These are phyloP conservation scores for Anolis carolinensis DNA, from an alignment of 2,113 vertebrate genomes.

Conservation along the genomic window DNA sequence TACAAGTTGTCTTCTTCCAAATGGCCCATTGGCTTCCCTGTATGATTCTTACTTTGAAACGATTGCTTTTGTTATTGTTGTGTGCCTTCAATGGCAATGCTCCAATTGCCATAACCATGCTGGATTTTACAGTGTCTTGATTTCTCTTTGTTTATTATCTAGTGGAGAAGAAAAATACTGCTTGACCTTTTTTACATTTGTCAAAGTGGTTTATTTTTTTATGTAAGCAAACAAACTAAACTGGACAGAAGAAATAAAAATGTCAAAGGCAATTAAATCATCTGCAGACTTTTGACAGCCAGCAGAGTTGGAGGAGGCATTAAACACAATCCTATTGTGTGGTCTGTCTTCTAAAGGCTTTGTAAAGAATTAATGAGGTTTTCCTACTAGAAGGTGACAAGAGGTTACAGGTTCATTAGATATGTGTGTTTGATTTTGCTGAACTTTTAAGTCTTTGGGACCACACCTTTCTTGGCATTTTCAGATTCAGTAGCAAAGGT, in stretches of 20 bases:
- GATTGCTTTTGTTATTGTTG: too few species aligned
- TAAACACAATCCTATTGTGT: constrained; percentile 7
- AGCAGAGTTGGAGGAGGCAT: constrained; percentile 23
- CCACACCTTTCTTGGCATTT: background rate
- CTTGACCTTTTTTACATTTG: constrained; percentile 25
- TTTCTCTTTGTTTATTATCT: constrained; percentile 32
- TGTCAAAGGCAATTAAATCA: constrained; percentile 39
- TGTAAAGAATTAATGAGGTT: constrained; percentile 44
- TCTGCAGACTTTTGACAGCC: constrained; percentile 31
- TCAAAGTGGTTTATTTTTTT: background rate
- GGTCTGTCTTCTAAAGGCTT: constrained; percentile 39
- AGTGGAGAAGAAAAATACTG: background rate
- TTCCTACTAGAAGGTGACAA: constrained; percentile 24
- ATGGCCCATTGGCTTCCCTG: too few species aligned
- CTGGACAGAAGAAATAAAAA: constrained; percentile 35
- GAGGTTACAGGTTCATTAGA: constrained; percentile 33
- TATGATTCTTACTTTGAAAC: too few species aligned
- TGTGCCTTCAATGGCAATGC: too few species aligned
- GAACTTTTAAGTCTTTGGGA: constrained; percentile 18
- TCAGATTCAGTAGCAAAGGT: background rate
- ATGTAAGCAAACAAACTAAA: constrained; percentile 35
- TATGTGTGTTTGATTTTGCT: constrained; percentile 13
- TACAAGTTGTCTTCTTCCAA: too few species aligned
- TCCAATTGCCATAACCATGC: too few species aligned
- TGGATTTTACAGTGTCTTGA: background rate